Evolutionary conservation across 2,888 invertebrate species (phyloP), one percentile per base, ranked within the genome.

Genomic region (Andrena bucephala): DNA sequence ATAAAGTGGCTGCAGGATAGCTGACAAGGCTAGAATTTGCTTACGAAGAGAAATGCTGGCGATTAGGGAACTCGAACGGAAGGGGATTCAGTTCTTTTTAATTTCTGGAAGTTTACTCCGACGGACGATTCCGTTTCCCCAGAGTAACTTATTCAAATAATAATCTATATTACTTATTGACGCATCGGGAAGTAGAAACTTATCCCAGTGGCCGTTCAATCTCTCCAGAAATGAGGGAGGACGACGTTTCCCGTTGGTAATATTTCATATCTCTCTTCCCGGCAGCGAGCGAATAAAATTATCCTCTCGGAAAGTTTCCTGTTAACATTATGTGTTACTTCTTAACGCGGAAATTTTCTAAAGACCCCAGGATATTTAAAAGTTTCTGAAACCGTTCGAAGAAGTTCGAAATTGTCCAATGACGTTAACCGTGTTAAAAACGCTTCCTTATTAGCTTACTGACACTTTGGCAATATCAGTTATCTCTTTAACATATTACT

Each of bases 121-220:
- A n/a, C n/a, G 54, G 4, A 10, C 33, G 16, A 10, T 13, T 60
- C 48, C 7, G 31, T 8, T 24, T 10, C 3, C 42, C 10, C 50
- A 16, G 48, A 50, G 68, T 81, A 81, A 73, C 63, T 81, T 81
- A 73, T 68, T 73, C 81, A 63, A 81, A 81, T 72, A 73, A 72
- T 81, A 72, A 81, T 81, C 81, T 81, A 67, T 72, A 81, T 81
- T 81, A 80, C 80, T 79, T 71, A 72, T 81, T 67, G 81, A 67
- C 81, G 72, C 71, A 81, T 66, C 67, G 60, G 48, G 72, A 50
- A 27, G 62, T 31, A 33, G 67, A 79, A 79, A 81, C 72, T 81
- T 81, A 81, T 81, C 60, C 73, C 81, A 33, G 54, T 67, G 42
- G 67, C 33, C 81, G 81, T 80, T 72, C 71, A 80, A 80, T 81